A percentile compares a stretch with the other conserved stretches of the same genome.
Conservation (phyloP, 2,797 vertebrate species). For the Parauchenoglanis ngamensis region DNA sequence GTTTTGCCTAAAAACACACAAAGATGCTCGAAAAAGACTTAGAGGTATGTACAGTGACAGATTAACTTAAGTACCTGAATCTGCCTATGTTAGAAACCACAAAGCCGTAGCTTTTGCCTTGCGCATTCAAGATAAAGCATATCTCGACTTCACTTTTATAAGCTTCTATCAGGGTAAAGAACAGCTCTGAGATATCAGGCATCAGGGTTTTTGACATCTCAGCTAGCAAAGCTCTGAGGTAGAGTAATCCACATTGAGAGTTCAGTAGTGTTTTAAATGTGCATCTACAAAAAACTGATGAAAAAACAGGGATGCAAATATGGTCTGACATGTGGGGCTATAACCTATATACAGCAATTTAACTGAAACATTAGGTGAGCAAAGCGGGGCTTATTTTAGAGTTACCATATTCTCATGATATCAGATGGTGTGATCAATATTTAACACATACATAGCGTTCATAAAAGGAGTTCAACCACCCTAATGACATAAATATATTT, state of each 20-base stretch:
- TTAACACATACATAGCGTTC: neutral
- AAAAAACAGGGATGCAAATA: neutral
- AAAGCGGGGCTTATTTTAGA: neutral
- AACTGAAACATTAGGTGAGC: neutral
- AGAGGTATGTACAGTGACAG: neutral
- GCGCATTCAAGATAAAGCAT: constrained; percentile 8
- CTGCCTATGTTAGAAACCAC: constrained; percentile 17
- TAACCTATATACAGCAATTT: neutral
- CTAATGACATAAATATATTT: neutral
- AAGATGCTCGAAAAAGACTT: neutral
- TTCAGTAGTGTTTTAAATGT: neutral
- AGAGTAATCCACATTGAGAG: neutral
- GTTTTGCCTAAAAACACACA: neutral
- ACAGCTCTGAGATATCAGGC: neutral
- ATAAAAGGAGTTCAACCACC: neutral
- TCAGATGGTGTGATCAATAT: neutral
- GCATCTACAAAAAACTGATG: neutral
- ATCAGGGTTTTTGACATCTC: neutral
- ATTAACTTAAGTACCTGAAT: constrained; percentile 25
- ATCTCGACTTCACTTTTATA: neutral
- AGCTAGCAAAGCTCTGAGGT: neutral
- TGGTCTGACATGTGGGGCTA: neutral
- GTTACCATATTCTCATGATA: neutral
- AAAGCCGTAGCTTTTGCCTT: constrained; percentile 9
- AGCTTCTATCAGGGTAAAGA: neutral